Evolutionary conservation across 2,888 invertebrate genomes (phyloP).

Genomic region (Drosophila macrospina): DNA sequence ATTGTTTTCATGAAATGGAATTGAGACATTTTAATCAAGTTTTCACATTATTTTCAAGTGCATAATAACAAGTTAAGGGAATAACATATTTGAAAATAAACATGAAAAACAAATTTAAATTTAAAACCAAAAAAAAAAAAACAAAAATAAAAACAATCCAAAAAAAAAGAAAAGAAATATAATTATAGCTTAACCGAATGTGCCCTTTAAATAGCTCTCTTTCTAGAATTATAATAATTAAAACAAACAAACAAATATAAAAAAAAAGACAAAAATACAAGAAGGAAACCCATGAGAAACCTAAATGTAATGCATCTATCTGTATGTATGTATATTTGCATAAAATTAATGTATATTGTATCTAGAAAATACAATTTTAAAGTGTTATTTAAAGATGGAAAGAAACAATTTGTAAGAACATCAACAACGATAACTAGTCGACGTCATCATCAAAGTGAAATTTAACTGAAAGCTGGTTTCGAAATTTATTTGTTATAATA

Average conservation of each 20-base stretch:
- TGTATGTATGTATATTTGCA: conserved; percentile 53
- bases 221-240: conserved; percentile 82
- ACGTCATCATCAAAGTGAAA: conserved; percentile 68
- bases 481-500: conserved; percentile 71
- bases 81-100: conserved; percentile 33
- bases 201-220: conserved; percentile 86
- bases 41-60: conserved; percentile 24
- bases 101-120: conserved; percentile 31
- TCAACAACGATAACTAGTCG: conserved; percentile 72
- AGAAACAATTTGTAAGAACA: conserved; percentile 18
- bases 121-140: conserved; percentile 26
- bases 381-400: conserved; percentile 62
- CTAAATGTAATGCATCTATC: conserved; percentile 41
- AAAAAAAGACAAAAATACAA: too few relatives aligned
- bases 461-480: conserved; percentile 76
- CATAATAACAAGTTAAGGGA: conserved; percentile 44
- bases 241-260: conserved; percentile 54
- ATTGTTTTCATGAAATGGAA: conserved; percentile 61
- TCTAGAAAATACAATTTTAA: conserved; percentile 66
- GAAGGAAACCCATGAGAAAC: conserved; percentile 40
- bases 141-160: too few relatives aligned
- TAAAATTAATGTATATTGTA: conserved; percentile 61
- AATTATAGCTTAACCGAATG: conserved; percentile 86
- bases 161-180: conserved; percentile 54
- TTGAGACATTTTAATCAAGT: conserved; percentile 54